These are phyloP conservation scores for Campoletis raptor DNA, from an alignment of 2,888 invertebrate genomes.

Conservation along the genomic window DNA sequence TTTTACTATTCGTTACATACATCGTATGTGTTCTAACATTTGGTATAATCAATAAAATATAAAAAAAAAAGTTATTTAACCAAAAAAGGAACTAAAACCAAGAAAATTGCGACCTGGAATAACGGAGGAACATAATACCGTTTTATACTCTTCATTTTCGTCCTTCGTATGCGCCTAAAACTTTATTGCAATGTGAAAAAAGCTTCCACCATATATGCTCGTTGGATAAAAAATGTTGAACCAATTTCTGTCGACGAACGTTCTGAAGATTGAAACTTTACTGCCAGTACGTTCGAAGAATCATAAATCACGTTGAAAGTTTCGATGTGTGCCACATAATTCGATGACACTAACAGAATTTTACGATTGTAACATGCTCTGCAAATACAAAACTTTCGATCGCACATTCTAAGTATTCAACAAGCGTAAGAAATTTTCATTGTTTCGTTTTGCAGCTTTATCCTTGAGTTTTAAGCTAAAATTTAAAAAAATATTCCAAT, in stretches of 20 bases:
- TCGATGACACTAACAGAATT: constrained; percentile 19
- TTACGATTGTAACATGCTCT: background rate
- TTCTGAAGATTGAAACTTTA: constrained; percentile 56
- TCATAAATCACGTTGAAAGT: constrained; percentile 42
- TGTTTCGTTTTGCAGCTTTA: too few species aligned
- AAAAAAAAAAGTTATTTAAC: background rate
- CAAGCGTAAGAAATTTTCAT: background rate
- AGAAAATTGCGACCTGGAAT: background rate
- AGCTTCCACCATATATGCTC: background rate
- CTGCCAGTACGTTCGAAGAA: constrained; percentile 42
- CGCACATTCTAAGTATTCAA: background rate
- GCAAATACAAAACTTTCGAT: constrained; percentile 4
- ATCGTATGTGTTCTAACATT: background rate
- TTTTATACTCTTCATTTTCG: background rate
- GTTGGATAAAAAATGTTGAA: constrained; percentile 35
- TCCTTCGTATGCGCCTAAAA: background rate
- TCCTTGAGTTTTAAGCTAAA: background rate
- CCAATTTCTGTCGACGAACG: constrained; percentile 25
- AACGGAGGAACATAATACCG: background rate
- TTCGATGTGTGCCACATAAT: constrained; percentile 29
- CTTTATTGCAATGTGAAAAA: background rate
- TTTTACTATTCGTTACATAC: background rate
- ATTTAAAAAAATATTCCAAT: background rate
- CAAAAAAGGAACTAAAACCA: background rate
- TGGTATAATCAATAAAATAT: background rate